Conservation (phyloP, 2,113 vertebrate genomes). For the Stictonetta naevosa region DNA sequence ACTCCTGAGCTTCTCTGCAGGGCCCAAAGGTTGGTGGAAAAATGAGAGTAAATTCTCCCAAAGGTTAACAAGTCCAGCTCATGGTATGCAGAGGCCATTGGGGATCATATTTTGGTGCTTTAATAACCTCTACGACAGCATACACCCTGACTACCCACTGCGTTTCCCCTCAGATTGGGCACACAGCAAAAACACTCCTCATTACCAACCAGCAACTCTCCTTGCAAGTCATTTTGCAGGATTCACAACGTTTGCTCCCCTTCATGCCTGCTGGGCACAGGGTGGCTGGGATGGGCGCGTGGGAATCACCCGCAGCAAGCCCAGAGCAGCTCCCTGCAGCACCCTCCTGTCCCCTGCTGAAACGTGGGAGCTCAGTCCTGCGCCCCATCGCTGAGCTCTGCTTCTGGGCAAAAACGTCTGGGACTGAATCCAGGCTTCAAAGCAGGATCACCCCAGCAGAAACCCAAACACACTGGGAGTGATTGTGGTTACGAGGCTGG, state of each 20-base stretch:
- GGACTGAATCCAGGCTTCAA: not conserved
- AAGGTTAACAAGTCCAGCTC: not conserved
- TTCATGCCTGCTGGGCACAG: not conserved
- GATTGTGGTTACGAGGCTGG: rapidly evolving
- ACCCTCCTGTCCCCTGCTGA: not conserved
- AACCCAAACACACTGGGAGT: not conserved
- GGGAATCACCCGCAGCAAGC: not conserved
- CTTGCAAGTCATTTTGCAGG: not conserved
- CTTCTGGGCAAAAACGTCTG: not conserved
- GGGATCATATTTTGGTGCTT: not conserved
- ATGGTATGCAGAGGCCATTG: not conserved
- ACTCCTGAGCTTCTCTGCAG: not conserved
- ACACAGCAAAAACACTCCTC: not conserved
- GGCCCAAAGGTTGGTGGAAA: not conserved
- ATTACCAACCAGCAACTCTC: rapidly evolving
- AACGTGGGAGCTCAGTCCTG: not conserved
- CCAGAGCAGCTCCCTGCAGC: not conserved
- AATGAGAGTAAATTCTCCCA: rapidly evolving
- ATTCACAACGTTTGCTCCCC: not conserved
- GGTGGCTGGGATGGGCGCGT: not conserved
- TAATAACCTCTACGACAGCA: not conserved
- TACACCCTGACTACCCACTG: rapidly evolving
- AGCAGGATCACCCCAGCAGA: not conserved
- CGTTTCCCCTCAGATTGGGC: not conserved
- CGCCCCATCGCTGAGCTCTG: not conserved